These are phyloP conservation scores for Heterodera schachtii DNA, from an alignment of 1,140 invertebrate genomes.

Conservation along the genomic window DNA sequence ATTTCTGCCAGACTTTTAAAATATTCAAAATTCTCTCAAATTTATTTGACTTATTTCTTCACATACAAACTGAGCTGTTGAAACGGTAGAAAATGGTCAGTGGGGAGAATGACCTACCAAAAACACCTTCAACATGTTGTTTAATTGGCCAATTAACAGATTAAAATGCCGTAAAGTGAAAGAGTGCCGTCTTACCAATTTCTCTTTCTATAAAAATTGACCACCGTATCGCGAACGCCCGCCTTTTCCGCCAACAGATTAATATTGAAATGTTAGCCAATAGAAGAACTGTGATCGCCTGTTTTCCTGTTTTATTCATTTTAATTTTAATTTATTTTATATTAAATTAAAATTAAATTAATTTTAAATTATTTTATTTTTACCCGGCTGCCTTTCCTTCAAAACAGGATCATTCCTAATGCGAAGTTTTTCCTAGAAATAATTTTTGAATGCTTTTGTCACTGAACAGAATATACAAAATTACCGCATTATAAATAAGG, in stretches of 20 bases:
- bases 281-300: slow-evolving; percentile 53
- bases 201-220: slow-evolving; percentile 63
- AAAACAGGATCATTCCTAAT: slow-evolving; percentile 48
- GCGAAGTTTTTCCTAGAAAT: slow-evolving; percentile 48
- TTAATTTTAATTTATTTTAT: neutral
- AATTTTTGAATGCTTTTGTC: neutral
- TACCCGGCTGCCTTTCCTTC: slow-evolving; percentile 55
- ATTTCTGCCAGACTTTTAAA: slow-evolving; percentile 55
- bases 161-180: no score
- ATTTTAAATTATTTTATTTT: slow-evolving; percentile 33
- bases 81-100: slow-evolving; percentile 65
- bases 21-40: neutral
- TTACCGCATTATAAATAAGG: slow-evolving; percentile 59
- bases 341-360: neutral
- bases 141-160: neutral
- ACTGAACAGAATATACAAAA: neutral
- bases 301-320: slow-evolving; percentile 4
- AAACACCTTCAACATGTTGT: slow-evolving; percentile 47
- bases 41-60: neutral
- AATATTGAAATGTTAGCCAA: slow-evolving; percentile 64
- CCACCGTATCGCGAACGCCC: slow-evolving; percentile 52
- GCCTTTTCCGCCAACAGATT: slow-evolving; percentile 63
- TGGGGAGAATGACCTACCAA: slow-evolving; percentile 59
- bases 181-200: no score
- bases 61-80: slow-evolving; percentile 60